phyloP scores from a whole-genome alignment of 2,797 vertebrate species.

The Hoplostethus mediterraneus region DNA sequence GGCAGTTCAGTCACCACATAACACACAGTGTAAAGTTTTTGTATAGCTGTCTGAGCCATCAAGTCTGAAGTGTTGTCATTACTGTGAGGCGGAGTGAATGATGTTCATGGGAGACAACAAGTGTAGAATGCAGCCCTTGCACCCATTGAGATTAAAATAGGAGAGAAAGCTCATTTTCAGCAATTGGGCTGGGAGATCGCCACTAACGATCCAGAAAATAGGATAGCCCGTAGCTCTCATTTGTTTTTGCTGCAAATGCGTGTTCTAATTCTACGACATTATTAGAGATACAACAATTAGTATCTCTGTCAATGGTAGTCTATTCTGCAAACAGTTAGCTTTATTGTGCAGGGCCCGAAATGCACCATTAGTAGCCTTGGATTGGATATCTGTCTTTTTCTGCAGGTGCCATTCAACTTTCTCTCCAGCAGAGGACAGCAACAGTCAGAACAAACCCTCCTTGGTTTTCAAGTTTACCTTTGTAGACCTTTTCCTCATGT shows the following conservation, averaged over 20 bases:
- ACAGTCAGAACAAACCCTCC: conserved; percentile 53
- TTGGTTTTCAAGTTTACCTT: conserved; percentile 6
- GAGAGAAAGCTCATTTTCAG: conserved; percentile 11
- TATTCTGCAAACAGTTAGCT: conserved; percentile 9
- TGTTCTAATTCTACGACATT: conserved; percentile 12
- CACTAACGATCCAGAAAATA: conserved; percentile 35
- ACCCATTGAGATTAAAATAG: conserved; percentile 2
- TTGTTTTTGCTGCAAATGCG: conserved; percentile 26
- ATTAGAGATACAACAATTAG: conserved; percentile 6
- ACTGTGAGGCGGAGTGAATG: background rate
- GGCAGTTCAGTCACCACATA: background rate
- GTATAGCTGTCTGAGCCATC: too few species aligned
- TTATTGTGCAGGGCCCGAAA: conserved; percentile 2
- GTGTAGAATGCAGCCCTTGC: background rate
- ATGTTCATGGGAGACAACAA: background rate
- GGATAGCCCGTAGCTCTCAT: background rate
- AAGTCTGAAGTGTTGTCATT: conserved; percentile 17
- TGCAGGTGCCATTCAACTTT: conserved; percentile 8
- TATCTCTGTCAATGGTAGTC: background rate
- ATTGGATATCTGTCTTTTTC: background rate
- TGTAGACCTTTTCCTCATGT: background rate
- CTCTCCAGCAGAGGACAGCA: conserved; percentile 79
- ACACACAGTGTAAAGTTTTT: background rate
- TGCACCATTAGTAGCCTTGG: background rate
- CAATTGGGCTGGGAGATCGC: conserved; percentile 8